phyloP scores from a whole-genome alignment of 2,888 invertebrate species.

The Xylocampa areola region DNA sequence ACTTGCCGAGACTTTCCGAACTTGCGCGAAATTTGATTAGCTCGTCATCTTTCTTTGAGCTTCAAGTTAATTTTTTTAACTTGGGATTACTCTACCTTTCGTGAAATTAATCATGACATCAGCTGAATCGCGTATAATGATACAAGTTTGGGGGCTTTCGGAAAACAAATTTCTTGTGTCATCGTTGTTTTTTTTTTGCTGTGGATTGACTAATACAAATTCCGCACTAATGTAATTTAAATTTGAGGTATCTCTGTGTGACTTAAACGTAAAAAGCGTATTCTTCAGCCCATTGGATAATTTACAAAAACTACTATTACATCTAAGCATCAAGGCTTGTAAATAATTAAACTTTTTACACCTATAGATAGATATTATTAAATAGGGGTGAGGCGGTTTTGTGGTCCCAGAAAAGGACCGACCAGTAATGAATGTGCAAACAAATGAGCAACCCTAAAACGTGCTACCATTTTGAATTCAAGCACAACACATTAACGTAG shows the following conservation, averaged over 20 bases:
- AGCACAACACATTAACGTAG: slow-evolving; percentile 23
- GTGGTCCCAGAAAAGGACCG: slow-evolving; percentile 2
- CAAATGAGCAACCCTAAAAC: slow-evolving; percentile 8
- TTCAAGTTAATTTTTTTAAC: slow-evolving; percentile 76
- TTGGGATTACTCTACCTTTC: slow-evolving; percentile 65
- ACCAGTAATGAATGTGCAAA: slow-evolving; percentile 12
- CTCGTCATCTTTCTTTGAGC: slow-evolving; percentile 80
- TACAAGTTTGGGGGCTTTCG: slow-evolving; percentile 53
- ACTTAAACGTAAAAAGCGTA: no score
- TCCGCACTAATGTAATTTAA: no score
- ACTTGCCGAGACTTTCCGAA: slow-evolving; percentile 80
- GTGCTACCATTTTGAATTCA: slow-evolving; percentile 16
- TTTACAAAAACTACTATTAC: no score
- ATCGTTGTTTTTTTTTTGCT: slow-evolving; percentile 32
- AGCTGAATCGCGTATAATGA: slow-evolving; percentile 59
- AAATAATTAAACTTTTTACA: no score
- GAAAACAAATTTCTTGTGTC: slow-evolving; percentile 34
- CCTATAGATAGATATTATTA: background rate
- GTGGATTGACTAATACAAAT: slow-evolving; percentile 30
- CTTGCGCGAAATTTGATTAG: slow-evolving; percentile 84
- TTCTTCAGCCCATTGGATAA: no score
- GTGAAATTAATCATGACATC: slow-evolving; percentile 64
- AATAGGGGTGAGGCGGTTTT: background rate
- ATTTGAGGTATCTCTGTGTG: slow-evolving; percentile 11
- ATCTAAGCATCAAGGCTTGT: no score